Evolutionary conservation across 2,888 invertebrate genomes (phyloP).

Genomic region (Drosophila tanythrix): DNA sequence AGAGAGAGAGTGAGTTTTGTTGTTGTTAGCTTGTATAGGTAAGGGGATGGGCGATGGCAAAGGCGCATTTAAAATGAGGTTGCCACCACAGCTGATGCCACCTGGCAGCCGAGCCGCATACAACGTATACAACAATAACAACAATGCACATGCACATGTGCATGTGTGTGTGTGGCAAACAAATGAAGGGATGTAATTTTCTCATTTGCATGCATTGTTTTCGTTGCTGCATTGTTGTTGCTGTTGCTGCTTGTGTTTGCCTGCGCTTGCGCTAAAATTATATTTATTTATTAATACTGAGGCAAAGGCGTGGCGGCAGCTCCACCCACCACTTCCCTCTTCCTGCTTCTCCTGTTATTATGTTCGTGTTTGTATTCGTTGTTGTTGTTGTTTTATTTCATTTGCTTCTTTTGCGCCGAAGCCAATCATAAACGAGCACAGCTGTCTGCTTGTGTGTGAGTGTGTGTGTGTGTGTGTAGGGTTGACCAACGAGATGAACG

Average conservation of each 20-base stretch:
- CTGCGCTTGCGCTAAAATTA: constrained; percentile 85
- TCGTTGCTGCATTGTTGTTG: constrained; percentile 58
- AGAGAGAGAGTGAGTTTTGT: background rate
- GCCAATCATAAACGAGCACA: constrained; percentile 83
- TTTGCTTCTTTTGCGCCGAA: constrained; percentile 77
- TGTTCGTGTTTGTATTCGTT: constrained; percentile 37
- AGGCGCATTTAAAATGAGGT: constrained; percentile 68
- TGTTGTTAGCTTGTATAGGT: constrained; percentile 15
- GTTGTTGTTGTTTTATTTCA: constrained; percentile 66
- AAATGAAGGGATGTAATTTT: constrained; percentile 85
- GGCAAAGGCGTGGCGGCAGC: constrained; percentile 74
- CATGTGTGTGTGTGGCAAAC: constrained; percentile 67
- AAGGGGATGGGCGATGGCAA: constrained; percentile 13
- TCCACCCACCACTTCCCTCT: constrained; percentile 21
- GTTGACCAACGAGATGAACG: constrained; percentile 69
- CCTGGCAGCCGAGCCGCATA: constrained; percentile 22
- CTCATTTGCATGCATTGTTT: constrained; percentile 79
- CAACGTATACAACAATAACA: constrained; percentile 40
- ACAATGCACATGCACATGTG: constrained; percentile 14
- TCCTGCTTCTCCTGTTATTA: constrained; percentile 37
- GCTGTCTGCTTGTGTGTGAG: constrained; percentile 41
- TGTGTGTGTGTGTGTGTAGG: constrained; percentile 46
- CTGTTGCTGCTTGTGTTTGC: constrained; percentile 63
- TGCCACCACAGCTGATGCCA: constrained; percentile 74
- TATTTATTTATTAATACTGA: constrained; percentile 85